Percentiles rank a stretch among this genome's conserved stretches.
Conservation (phyloP, 2,888 invertebrate species). For the Hymenopus coronatus region DNA sequence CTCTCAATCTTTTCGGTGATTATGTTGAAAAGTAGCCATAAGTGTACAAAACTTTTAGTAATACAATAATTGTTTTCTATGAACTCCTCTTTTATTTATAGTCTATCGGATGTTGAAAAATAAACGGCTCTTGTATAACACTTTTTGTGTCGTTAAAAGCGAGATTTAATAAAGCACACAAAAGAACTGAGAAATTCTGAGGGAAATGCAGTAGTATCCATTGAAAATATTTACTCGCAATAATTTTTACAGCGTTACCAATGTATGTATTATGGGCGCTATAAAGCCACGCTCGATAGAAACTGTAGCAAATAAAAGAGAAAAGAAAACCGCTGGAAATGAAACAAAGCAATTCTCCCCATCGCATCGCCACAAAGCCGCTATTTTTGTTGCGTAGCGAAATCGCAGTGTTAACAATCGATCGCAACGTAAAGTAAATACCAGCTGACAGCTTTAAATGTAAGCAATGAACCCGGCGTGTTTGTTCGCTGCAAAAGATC, state of each 20-base stretch:
- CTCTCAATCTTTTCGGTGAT: too few relatives aligned
- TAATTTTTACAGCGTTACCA: not conserved
- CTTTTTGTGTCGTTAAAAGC: too few relatives aligned
- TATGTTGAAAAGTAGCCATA: too few relatives aligned
- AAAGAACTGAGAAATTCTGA: not conserved
- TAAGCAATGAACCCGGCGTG: not conserved
- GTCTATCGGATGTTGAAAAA: too few relatives aligned
- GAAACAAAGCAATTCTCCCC: not conserved
- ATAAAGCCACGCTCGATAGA: not conserved
- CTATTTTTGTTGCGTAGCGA: not conserved
- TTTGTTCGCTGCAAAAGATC: not conserved
- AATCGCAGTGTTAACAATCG: not conserved
- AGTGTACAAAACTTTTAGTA: too few relatives aligned
- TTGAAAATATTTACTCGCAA: not conserved
- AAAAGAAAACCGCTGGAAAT: not conserved
- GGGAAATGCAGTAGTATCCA: not conserved
- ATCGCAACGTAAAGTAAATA: not conserved
- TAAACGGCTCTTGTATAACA: too few relatives aligned
- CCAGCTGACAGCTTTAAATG: not conserved
- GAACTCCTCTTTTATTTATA: too few relatives aligned
- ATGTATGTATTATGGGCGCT: too few relatives aligned
- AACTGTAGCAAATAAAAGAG: not conserved
- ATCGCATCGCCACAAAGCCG: too few relatives aligned
- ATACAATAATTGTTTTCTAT: too few relatives aligned
- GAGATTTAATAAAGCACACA: not conserved